Evolutionary conservation across 64 coral and sea anemone genomes (phyloP), one percentile per base, ranked within the genome.

Genomic region (Pocillopora verrucosa): DNA sequence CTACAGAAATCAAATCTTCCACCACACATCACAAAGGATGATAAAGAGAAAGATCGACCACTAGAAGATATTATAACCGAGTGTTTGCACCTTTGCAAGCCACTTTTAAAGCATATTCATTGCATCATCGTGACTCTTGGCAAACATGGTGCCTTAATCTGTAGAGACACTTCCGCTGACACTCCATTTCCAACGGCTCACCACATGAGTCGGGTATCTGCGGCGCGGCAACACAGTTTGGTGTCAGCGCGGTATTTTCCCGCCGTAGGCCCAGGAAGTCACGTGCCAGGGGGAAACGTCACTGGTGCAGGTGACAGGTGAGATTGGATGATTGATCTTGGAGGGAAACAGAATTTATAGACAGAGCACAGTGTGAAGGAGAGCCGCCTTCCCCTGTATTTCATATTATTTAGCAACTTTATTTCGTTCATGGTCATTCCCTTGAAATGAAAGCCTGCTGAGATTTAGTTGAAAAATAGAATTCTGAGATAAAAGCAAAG

Each of bases 241-340:
- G 97, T 89, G 38, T 99, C 97, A 38, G 97, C 94, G 34, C 30
- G 90, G n/a, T 84, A 95, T 61, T 99, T 88, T 88, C 93, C 93
- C 37, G 89, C 89, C 36, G 74, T 82, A 67, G 56, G 56, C 9
- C 38, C 62, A 65, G 82, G 89, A 16, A 56, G 84, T 17, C 84
- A 92, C 30, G 72, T 72, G 68, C 72, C 92, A 65, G 65, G 89
- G 61, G 89, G 95, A 20, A 95, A 93, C 34, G 89, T 99, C 59
- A 95, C 93, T 15, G 97, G 97, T n/a, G 97, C 97, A 72, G 97
- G 97, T 1, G 97, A 99, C 45, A 99, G 97, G 97, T 99, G 60
- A 74, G 93, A 17, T 59, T 15, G 11, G 16, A 2, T 36, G 20
- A 64, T 88, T 38, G 16, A 45, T 63, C 34, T 65, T 51, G 3